A percentile compares a stretch with the other conserved stretches of the same genome.
Evolutionary conservation across 2,113 vertebrate species (phyloP).

Genomic region (Phrynocephalus versicolor): DNA sequence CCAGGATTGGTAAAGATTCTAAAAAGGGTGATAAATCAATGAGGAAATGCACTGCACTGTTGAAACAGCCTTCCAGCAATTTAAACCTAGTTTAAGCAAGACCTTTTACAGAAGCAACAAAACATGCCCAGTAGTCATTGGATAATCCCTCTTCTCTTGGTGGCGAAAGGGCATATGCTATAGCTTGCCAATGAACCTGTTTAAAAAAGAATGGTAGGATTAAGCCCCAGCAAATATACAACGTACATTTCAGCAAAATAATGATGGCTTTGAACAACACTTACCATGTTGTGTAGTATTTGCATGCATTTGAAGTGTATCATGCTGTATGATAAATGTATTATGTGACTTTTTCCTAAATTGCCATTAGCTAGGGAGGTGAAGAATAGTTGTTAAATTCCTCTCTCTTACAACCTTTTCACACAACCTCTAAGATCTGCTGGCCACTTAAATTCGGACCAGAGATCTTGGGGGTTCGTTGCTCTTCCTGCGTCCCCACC

Average conservation of each 20-base stretch:
- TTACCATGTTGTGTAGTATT: neutral
- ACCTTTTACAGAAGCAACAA: conserved; percentile 20
- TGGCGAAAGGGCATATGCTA: neutral
- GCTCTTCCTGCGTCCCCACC: too few relatives aligned
- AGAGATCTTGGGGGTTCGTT: too few relatives aligned
- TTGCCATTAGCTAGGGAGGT: neutral
- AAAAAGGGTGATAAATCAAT: conserved; percentile 34
- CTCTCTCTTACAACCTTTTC: too few relatives aligned
- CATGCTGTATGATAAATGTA: neutral
- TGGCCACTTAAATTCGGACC: too few relatives aligned
- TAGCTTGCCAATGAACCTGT: neutral
- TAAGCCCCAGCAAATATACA: neutral
- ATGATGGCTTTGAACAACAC: neutral
- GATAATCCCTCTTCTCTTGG: neutral
- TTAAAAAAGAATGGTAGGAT: neutral
- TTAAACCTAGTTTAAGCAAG: conserved; percentile 25
- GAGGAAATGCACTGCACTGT: conserved; percentile 27
- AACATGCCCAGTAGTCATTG: neutral
- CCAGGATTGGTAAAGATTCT: neutral
- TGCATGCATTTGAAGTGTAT: neutral
- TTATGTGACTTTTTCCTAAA: neutral
- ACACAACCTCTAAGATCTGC: too few relatives aligned
- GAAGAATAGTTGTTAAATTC: too few relatives aligned
- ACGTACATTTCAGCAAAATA: neutral
- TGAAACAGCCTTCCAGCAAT: conserved; percentile 33